phyloP scores from a whole-genome alignment of 2,888 invertebrate genomes.

The Drosophila subquinaria region DNA sequence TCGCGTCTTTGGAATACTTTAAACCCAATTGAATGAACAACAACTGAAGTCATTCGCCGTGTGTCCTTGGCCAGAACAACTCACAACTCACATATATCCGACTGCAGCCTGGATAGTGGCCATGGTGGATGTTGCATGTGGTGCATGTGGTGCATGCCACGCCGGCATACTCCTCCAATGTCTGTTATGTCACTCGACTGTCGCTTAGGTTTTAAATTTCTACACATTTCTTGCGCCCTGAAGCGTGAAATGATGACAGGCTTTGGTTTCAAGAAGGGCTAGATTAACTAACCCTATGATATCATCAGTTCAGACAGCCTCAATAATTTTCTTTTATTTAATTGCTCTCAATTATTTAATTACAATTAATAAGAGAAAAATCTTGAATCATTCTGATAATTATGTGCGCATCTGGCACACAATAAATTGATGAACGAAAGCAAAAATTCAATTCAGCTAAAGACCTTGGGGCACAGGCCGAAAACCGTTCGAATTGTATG shows the following conservation, averaged over 20 bases:
- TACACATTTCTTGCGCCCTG: constrained; percentile 11
- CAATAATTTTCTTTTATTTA: neutral
- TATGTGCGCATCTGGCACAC: constrained; percentile 33
- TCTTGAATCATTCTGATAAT: constrained; percentile 18
- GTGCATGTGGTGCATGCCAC: constrained; percentile 12
- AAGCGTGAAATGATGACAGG: constrained; percentile 27
- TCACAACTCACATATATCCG: constrained; percentile 7
- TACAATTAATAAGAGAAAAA: constrained; percentile 24
- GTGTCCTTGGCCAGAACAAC: constrained; percentile 19
- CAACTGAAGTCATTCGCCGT: constrained; percentile 9
- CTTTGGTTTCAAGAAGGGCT: neutral
- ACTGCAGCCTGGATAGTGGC: constrained; percentile 9
- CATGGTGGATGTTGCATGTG: neutral
- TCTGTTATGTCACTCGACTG: constrained; percentile 55
- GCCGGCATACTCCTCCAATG: constrained; percentile 14
- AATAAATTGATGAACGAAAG: constrained; percentile 47
- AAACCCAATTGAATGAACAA: constrained; percentile 16
- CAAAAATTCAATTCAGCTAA: constrained; percentile 18
- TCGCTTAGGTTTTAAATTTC: constrained; percentile 21
- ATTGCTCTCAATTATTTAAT: constrained; percentile 23
- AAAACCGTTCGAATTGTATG: constrained; percentile 7
- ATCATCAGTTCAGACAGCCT: constrained; percentile 14
- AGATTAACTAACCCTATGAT: constrained; percentile 15
- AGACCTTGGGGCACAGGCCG: constrained; percentile 22
- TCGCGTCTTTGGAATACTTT: constrained; percentile 39